Evolutionary conservation across 2,888 invertebrate species (phyloP), one percentile per base, ranked within the genome.

Genomic region (Pherbina coryleti): DNA sequence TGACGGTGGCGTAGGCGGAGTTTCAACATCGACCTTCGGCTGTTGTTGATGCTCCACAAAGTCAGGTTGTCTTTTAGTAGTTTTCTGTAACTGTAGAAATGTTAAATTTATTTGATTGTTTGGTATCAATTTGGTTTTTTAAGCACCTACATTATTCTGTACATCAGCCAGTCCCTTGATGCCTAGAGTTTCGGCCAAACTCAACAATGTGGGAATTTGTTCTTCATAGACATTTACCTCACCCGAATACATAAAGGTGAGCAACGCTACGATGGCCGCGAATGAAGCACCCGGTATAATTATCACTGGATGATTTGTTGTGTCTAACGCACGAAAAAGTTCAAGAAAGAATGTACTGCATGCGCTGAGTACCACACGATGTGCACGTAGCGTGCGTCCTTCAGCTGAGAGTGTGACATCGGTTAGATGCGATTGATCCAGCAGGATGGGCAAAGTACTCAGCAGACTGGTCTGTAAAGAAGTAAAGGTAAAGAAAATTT

Each of bases 301-400:
- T 70, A 89, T 89, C 28, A 90, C 89, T 73, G 89, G 89, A 83
- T 90, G 90, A 84, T 85, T 88, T 74, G 87, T 85, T 53, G 87
- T 85, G 80, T 89, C 88, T 80, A 90, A 84, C 0, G 89, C 88
- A n/a, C 89, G 88, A 91, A 97, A 96, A 80, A 97, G 91, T 86
- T 96, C 95, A 84, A 96, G 94, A 89, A 97, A 97, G 91, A 97
- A 97, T 83, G 94, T 94, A 90, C 97, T 97, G 90, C 97, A 97
- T 81, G 96, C 95, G 34, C 97, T 97, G 77, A 97, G 91, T 72
- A 97, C 95, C 73, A 97, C 93, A 85, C 94, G 93, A 90, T 97
- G 97, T 1, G 97, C 97, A 84, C 94, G 94, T 82, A 97, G 91
- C n/a, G 94, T 93, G 79, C 95, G 93, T 28, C 96, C 95, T 83